Conservation (phyloP, 1,140 invertebrate species). For the Cydia amplana region DNA sequence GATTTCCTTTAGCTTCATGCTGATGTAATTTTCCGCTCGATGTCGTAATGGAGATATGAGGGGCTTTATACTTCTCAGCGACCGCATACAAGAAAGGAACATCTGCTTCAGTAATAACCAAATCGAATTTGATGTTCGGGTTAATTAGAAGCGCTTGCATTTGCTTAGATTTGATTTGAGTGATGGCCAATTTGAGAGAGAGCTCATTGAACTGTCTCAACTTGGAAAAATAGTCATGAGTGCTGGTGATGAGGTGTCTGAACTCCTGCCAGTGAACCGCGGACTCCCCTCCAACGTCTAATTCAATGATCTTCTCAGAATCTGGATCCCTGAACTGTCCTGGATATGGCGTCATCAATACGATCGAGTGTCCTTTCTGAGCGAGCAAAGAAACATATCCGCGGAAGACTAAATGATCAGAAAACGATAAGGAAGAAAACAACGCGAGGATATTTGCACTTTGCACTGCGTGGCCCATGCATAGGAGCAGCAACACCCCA, state of each 20-base stretch:
- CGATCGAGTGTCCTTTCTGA: constrained; percentile 59
- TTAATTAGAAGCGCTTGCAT: constrained; percentile 65
- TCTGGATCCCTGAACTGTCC: constrained; percentile 63
- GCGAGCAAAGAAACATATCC: constrained; percentile 60
- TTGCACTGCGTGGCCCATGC: constrained; percentile 44
- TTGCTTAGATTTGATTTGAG: constrained; percentile 64
- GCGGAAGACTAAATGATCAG: constrained; percentile 67
- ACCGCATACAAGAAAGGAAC: constrained; percentile 67
- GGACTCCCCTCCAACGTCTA: constrained; percentile 63
- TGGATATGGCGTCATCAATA: constrained; percentile 73
- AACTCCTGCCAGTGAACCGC: constrained; percentile 62
- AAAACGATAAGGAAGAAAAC: constrained; percentile 68
- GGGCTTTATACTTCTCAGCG: constrained; percentile 68
- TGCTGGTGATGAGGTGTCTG: constrained; percentile 54
- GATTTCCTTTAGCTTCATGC: constrained; percentile 67
- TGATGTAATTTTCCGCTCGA: constrained; percentile 64
- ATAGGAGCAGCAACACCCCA: constrained; percentile 48
- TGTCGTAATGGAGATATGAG: constrained; percentile 67
- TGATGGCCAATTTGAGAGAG: constrained; percentile 60
- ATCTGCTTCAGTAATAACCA: constrained; percentile 72
- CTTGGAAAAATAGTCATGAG: constrained; percentile 60
- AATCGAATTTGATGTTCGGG: constrained; percentile 67
- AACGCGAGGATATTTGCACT: constrained; percentile 66
- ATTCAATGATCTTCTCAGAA: constrained; percentile 58
- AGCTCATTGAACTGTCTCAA: constrained; percentile 58